Percentiles rank a stretch among this genome's conserved stretches.
Evolutionary conservation across 2,888 invertebrate genomes (phyloP).

Genomic region (Crematogaster levior): DNA sequence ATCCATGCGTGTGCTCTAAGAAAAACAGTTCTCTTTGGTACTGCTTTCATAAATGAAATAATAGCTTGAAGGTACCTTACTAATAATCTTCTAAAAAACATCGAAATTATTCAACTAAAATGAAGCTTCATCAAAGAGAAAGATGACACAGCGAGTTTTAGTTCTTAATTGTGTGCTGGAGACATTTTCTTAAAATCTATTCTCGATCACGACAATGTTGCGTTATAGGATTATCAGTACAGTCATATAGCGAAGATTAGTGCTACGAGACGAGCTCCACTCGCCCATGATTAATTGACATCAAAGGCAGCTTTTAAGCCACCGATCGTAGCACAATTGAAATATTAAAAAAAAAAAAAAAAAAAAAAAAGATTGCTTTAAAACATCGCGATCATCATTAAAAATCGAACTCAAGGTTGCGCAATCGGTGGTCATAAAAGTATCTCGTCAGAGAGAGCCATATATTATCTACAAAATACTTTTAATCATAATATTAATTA

Average conservation of each 20-base stretch:
- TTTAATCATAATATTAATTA: slow-evolving; percentile 85
- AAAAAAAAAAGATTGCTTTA: neutral
- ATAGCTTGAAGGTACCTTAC: neutral
- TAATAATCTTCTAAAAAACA: neutral
- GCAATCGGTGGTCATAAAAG: slow-evolving; percentile 53
- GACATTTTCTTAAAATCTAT: slow-evolving; percentile 4
- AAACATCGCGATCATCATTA: neutral
- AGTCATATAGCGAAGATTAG: slow-evolving; percentile 45
- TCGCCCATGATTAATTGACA: slow-evolving; percentile 14
- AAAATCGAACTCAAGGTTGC: slow-evolving; percentile 8
- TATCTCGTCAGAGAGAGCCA: slow-evolving; percentile 44
- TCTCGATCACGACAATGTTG: slow-evolving; percentile 23
- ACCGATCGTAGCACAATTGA: slow-evolving; percentile 36
- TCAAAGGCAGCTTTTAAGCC: slow-evolving; percentile 52
- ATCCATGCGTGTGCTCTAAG: slow-evolving; percentile 6
- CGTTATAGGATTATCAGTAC: slow-evolving; percentile 55
- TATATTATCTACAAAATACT: slow-evolving; percentile 85
- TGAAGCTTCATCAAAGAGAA: neutral
- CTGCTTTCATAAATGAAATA: neutral
- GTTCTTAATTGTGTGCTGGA: slow-evolving; percentile 9
- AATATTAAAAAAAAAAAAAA: neutral
- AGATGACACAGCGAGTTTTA: slow-evolving; percentile 8
- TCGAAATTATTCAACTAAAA: slow-evolving; percentile 3
- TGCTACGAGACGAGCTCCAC: slow-evolving; percentile 38
- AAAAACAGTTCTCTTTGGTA: neutral